phyloP scores from a whole-genome alignment of 2,888 invertebrate species.

The Alloplasta piceator region DNA sequence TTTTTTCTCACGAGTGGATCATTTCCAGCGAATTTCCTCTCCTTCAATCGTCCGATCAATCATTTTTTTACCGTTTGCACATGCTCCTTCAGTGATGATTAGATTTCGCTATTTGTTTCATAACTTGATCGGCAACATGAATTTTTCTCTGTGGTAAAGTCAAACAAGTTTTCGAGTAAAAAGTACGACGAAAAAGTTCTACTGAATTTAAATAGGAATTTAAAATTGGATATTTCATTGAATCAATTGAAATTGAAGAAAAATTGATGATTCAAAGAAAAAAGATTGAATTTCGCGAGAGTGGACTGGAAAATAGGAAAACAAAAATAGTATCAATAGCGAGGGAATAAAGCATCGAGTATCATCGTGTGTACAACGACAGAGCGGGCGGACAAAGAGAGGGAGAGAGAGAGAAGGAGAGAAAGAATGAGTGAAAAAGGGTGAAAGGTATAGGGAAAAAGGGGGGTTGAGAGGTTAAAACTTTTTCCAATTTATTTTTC shows the following conservation, averaged over 20 bases:
- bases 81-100: no score
- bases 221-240: neutral
- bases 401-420: neutral
- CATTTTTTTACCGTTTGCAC: no score
- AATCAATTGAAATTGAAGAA: neutral
- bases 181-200: no score
- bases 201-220: no score
- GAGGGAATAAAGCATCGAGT: neutral
- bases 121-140: no score
- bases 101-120: no score
- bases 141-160: no score
- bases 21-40: no score
- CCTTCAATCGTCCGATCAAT: no score
- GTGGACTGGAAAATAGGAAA: neutral
- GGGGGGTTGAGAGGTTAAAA: neutral
- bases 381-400: neutral
- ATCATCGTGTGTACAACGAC: neutral
- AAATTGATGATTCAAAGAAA: neutral
- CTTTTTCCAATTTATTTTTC: constrained; percentile 48
- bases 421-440: neutral
- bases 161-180: no score
- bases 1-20: no score
- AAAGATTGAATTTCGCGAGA: neutral
- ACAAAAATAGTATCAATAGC: neutral
- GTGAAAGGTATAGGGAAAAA: no score